A percentile compares a stretch with the other conserved stretches of the same genome.
Conservation (phyloP, 1,140 invertebrate genomes). For the Aphelinus certus region DNA sequence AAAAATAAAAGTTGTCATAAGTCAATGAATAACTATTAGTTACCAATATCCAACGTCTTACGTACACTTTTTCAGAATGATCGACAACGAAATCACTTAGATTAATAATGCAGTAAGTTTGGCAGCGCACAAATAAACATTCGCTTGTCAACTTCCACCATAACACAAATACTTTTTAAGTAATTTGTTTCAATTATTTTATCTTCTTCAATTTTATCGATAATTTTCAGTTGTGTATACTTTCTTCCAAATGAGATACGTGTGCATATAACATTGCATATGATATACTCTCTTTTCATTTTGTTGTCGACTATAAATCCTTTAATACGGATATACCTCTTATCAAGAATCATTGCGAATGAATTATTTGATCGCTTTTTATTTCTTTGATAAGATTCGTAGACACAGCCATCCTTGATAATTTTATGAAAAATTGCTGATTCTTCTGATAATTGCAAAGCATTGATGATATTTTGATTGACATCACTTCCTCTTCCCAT, state of each 20-base stretch:
- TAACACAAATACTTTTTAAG: background rate
- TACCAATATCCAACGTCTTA: too few relatives aligned
- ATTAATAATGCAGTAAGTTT: background rate
- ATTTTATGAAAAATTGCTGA: conserved; percentile 17
- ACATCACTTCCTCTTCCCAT: background rate
- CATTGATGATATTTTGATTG: background rate
- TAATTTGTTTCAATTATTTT: background rate
- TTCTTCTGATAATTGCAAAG: conserved; percentile 3
- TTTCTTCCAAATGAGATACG: conserved; percentile 1
- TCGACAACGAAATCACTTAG: too few relatives aligned
- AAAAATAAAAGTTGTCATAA: too few relatives aligned
- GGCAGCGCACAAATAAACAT: background rate
- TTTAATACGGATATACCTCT: conserved; percentile 18
- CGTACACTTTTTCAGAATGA: too few relatives aligned
- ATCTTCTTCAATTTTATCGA: background rate
- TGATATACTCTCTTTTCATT: conserved; percentile 12
- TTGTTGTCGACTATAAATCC: conserved; percentile 21
- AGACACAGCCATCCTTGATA: conserved; percentile 29
- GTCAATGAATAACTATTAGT: too few relatives aligned
- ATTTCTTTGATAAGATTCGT: conserved; percentile 16
- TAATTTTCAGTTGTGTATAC: background rate
- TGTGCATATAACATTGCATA: conserved; percentile 13
- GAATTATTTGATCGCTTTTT: conserved; percentile 31
- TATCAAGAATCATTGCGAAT: conserved; percentile 12
- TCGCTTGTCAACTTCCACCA: background rate